phyloP scores from a whole-genome alignment of 2,113 vertebrate species.

The Scytalopus superciliaris region DNA sequence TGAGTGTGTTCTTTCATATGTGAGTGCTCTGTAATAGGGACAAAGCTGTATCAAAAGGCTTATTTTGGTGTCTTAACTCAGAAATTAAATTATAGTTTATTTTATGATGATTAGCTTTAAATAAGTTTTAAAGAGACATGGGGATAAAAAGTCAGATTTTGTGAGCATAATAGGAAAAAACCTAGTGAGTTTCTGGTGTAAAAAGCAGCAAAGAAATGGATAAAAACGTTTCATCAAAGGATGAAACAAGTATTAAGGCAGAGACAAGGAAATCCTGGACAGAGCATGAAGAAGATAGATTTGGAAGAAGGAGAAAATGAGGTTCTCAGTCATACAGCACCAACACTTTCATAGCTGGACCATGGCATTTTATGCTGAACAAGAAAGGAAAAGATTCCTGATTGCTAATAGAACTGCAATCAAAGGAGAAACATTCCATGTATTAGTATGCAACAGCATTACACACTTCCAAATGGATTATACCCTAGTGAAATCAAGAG shows the following conservation, averaged over 20 bases:
- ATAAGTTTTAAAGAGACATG: background rate
- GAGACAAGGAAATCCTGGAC: background rate
- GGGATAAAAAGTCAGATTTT: background rate
- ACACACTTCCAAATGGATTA: background rate
- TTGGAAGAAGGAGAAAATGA: background rate
- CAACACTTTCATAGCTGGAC: background rate
- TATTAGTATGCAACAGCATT: background rate
- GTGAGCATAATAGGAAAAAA: background rate
- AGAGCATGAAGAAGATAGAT: background rate
- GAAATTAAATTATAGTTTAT: background rate
- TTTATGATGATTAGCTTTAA: background rate
- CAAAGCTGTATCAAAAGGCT: background rate
- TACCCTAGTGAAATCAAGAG: slow-evolving; percentile 26
- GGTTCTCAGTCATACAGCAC: background rate
- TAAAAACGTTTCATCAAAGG: background rate
- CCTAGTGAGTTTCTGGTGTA: background rate
- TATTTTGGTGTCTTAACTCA: background rate
- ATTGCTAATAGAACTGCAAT: background rate
- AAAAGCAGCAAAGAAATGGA: background rate
- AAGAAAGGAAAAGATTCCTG: background rate
- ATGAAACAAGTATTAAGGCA: background rate
- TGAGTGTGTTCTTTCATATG: background rate
- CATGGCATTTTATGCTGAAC: background rate
- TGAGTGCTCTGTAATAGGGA: background rate
- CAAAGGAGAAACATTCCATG: background rate